Conservation (phyloP, 2,797 vertebrate genomes). For the Lepus oiostolus region DNA sequence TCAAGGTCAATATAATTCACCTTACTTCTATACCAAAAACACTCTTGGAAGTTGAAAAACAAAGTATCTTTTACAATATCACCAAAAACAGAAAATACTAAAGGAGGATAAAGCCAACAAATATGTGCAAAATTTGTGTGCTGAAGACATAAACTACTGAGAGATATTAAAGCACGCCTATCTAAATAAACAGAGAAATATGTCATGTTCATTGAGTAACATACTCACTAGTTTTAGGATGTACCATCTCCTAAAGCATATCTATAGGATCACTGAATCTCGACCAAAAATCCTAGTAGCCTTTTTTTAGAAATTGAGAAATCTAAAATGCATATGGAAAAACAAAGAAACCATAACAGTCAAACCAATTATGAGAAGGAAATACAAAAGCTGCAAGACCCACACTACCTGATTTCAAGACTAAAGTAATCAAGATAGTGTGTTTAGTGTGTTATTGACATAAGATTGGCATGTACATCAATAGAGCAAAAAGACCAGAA, state of each 20-base stretch:
- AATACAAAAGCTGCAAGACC: slow-evolving; percentile 11
- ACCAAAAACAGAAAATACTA: slow-evolving; percentile 17
- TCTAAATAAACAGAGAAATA: slow-evolving; percentile 57
- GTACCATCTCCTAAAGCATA: slow-evolving; percentile 28
- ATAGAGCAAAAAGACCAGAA: slow-evolving; percentile 38
- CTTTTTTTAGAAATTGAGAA: slow-evolving; percentile 52
- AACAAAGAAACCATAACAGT: neutral
- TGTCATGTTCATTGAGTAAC: neutral
- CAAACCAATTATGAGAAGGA: slow-evolving; percentile 45
- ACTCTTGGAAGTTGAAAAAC: neutral
- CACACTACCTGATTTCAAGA: slow-evolving; percentile 49
- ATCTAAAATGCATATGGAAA: slow-evolving; percentile 40
- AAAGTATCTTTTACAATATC: slow-evolving; percentile 25
- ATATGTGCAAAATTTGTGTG: neutral
- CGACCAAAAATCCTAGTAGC: slow-evolving; percentile 51
- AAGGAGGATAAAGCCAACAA: neutral
- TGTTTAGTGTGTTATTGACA: slow-evolving; percentile 15
- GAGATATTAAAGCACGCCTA: slow-evolving; percentile 24
- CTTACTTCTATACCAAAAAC: slow-evolving; percentile 36
- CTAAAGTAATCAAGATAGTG: slow-evolving; percentile 18
- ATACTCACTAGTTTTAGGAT: slow-evolving; percentile 33
- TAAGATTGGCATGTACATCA: slow-evolving; percentile 14
- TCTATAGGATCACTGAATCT: neutral
- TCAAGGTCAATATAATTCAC: slow-evolving; percentile 1
- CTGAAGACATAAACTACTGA: slow-evolving; percentile 16